A percentile compares a stretch with the other conserved stretches of the same genome.
Evolutionary conservation across 2,113 vertebrate species (phyloP).

Genomic region (Pelusios castaneus): DNA sequence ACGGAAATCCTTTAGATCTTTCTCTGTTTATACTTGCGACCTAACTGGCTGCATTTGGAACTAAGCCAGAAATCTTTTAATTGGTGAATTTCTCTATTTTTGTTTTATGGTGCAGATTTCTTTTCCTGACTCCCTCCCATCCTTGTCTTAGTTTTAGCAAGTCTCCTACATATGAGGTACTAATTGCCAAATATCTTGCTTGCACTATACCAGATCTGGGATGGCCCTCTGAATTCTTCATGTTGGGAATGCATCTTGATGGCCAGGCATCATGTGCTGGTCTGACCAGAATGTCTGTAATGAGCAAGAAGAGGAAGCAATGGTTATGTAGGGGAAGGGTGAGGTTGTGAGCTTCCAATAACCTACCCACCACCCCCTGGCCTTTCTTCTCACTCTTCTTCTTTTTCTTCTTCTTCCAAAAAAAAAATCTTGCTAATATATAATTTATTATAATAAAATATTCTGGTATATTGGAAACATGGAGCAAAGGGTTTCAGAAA

Average conservation of each 20-base stretch:
- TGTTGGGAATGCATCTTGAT: neutral
- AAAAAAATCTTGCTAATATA: neutral
- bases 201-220: neutral
- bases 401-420: neutral
- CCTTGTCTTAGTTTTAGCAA: fast-evolving
- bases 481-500: neutral
- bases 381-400: neutral
- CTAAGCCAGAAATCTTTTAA: neutral
- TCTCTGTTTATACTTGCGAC: neutral
- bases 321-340: neutral
- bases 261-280: fast-evolving
- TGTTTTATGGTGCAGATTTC: fast-evolving
- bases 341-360: neutral
- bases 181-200: neutral
- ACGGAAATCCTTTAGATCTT: constrained; percentile 41
- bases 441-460: neutral
- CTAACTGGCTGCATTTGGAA: neutral
- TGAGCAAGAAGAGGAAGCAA: neutral
- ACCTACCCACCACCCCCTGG: neutral
- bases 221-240: neutral
- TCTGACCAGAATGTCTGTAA: neutral
- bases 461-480: fast-evolving
- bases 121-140: fast-evolving
- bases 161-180: neutral
- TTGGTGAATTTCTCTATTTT: neutral